Evolutionary conservation across 2,888 invertebrate genomes (phyloP), one percentile per base, ranked within the genome.

Genomic region (Slavum lentiscoides): DNA sequence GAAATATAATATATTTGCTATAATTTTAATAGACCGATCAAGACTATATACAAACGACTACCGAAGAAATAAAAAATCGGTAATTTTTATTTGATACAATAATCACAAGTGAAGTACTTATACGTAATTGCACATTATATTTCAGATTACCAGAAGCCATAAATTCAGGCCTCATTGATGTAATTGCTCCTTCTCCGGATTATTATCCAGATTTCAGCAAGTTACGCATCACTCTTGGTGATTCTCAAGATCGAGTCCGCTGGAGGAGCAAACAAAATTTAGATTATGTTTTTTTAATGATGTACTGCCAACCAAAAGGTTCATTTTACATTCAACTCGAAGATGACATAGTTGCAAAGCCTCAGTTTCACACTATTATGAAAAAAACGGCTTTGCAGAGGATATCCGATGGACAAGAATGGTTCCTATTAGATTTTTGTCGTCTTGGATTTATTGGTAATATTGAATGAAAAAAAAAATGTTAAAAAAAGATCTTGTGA

Each of bases 201-300:
- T 98, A 94, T 86, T 98, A 98, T 86, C 97, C 98, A 0, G 91
- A 96, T 86, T 90, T 96, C 82, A 90, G 93, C 73, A 89, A 90
- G 70, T 87, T 97, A 23, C 90, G 91, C 8, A 89, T 91, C 53
- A 95, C 94, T 0, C 88, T 97, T 7, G 96, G 96, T 0, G 97
- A 97, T 87, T 91, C 95, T 0, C 88, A 90, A 83, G 94, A 95
- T 85, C 89, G 97, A 0, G 93, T 94, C 0, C 90, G 91, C 76
- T 98, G 97, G 97, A 89, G 97, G 75, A 94, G 96, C 6, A 98
- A 98, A 85, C 97, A 98, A 86, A 97, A 97, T 86, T 88, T 97
- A 81, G 97, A 98, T 86, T 95, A 93, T 85, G 92, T 96, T 0
- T 98, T 93, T 86, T 88, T 98, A 19, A 98, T 98, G 97, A 92